Conservation (phyloP, 2,888 invertebrate genomes). For the Graphium colonna region DNA sequence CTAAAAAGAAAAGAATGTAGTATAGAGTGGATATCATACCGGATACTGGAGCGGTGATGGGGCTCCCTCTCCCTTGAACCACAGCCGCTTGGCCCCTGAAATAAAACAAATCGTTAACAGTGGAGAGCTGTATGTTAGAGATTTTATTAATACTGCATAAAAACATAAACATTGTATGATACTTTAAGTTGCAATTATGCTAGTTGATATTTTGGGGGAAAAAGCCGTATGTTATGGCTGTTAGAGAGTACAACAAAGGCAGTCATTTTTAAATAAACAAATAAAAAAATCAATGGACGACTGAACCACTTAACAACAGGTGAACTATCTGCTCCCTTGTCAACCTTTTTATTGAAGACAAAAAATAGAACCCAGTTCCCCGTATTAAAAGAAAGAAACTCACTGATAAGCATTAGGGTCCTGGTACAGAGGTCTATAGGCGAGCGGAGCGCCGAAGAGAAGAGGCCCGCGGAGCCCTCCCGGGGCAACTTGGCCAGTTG, state of each 20-base stretch:
- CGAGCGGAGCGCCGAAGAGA: slow-evolving; percentile 36
- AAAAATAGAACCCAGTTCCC: background rate
- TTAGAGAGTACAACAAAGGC: no score
- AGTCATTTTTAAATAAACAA: no score
- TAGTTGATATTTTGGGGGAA: background rate
- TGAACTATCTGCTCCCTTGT: no score
- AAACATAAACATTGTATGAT: background rate
- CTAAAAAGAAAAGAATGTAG: background rate
- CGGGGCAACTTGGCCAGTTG: slow-evolving; percentile 50
- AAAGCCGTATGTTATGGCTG: background rate
- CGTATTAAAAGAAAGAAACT: background rate
- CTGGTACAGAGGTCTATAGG: slow-evolving; percentile 52
- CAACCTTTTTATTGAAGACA: no score
- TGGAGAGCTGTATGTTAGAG: background rate
- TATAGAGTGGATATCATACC: background rate
- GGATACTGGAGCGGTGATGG: background rate
- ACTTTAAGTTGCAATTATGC: background rate
- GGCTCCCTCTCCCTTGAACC: background rate
- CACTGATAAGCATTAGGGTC: slow-evolving; percentile 36
- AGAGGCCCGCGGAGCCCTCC: slow-evolving; percentile 44
- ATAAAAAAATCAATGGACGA: no score
- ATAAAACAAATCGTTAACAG: background rate
- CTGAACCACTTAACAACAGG: no score
- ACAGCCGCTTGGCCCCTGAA: background rate
- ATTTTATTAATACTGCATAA: background rate